Conservation (phyloP, 2,113 vertebrate species). For the Apodemus sylvaticus region DNA sequence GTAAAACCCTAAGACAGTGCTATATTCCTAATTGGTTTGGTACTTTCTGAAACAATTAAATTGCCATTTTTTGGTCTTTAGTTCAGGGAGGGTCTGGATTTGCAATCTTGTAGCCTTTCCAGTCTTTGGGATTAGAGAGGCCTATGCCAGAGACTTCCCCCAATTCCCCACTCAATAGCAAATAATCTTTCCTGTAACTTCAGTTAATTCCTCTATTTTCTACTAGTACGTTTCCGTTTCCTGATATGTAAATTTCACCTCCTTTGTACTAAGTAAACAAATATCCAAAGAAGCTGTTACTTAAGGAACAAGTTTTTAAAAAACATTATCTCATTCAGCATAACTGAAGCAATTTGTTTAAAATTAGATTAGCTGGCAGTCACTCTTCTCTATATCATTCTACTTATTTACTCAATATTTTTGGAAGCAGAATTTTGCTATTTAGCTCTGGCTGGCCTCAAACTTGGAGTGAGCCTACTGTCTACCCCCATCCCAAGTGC, state of each 20-base stretch:
- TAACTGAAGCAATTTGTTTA: neutral
- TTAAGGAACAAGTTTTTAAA: fast-evolving
- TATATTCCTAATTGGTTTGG: neutral
- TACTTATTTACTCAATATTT: neutral
- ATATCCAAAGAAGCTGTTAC: slow-evolving; percentile 30
- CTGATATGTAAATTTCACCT: slow-evolving; percentile 58
- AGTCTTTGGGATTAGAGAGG: neutral
- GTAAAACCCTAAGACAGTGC: neutral
- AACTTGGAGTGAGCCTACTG: neutral
- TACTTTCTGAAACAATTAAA: neutral
- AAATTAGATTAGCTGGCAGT: neutral
- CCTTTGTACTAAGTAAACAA: slow-evolving; percentile 64
- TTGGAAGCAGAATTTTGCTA: neutral
- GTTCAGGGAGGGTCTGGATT: neutral
- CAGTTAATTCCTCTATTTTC: slow-evolving; percentile 73
- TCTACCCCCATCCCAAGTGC: neutral
- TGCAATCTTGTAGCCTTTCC: neutral
- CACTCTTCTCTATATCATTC: neutral
- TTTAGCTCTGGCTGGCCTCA: neutral
- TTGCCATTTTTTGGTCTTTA: neutral
- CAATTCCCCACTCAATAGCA: slow-evolving; percentile 19
- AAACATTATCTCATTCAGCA: slow-evolving; percentile 42
- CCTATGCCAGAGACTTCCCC: neutral
- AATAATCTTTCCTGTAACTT: slow-evolving; percentile 83
- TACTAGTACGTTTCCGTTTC: slow-evolving; percentile 61